Base-by-base conservation (phyloP, 2,797 vertebrate genomes). In the Gila robusta region DNA sequence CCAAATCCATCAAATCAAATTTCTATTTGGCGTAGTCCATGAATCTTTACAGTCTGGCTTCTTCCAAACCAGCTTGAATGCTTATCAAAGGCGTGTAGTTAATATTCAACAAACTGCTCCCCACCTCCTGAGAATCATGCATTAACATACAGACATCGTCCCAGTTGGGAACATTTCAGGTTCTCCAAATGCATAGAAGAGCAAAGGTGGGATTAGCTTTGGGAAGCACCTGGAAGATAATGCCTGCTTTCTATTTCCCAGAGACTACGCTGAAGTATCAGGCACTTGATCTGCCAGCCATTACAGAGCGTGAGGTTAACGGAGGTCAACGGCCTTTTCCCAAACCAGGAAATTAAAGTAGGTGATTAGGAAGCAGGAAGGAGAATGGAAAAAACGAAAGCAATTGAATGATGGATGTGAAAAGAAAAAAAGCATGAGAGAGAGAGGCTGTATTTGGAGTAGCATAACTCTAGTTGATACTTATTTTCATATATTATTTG, bases 91-190 rank as follows among this genome's bases (percentile, higher is more conserved):
- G 71, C 49, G 16, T 64, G 72, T 54, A 67, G 81, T 87, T 86
- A 89, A 84, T 78, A 89, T 86, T 89, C 66, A 88, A 81, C 83
- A 73, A 81, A 87, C 66, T 81, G 47, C 81, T 69, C 84, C 77
- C 81, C 78, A 84, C 56, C 59, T 67, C 59, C 37, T 6, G n/a
- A 9, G 39, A 89, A 69, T 88, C 89, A 84, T 64, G 77, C 88
- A 91, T 88, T 89, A 91, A 92, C 89, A 90, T 81, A 88, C 52
- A 82, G 11, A 84, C 90, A 81, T 54, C 84, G 86, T 86, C 83
- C 64, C 82, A 56, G 81, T 56, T 78, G 52, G 85, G 84, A 90
- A 37, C 47, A 56, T 67, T 89, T 89, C 82, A 8, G 82, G 91
- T 90, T 91, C 64, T n/a, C 67, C 87, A 89, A 85, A 86, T 88